A percentile compares a stretch with the other conserved stretches of the same genome.
phyloP scores from a whole-genome alignment of 2,113 vertebrate genomes.

The Myiagra hebetior region DNA sequence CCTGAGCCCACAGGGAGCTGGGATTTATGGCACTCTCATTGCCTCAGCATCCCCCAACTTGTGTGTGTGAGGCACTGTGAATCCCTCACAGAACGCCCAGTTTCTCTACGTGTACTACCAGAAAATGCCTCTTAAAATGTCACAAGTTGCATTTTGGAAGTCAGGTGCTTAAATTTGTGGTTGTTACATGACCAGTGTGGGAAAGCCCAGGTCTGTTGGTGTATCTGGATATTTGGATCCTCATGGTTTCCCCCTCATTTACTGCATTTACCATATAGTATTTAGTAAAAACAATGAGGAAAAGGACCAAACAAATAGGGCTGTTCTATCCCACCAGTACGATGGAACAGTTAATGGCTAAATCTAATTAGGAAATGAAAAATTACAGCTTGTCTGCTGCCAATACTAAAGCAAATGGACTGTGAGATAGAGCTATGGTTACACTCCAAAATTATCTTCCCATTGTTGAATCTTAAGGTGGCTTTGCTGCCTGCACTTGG shows the following conservation, averaged over 20 bases:
- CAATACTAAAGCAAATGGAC: constrained; percentile 72
- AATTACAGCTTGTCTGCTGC: constrained; percentile 66
- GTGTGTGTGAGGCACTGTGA: not conserved
- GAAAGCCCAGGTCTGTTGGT: not conserved
- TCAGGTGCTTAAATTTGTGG: not conserved
- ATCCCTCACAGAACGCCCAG: not conserved
- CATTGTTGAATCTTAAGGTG: constrained; percentile 64
- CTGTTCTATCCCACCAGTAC: constrained; percentile 22
- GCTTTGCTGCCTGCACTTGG: constrained; percentile 66
- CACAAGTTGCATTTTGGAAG: not conserved
- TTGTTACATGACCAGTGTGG: not conserved
- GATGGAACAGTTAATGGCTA: constrained; percentile 72
- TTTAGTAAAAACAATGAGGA: constrained; percentile 15
- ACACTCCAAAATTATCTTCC: constrained; percentile 58
- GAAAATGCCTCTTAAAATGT: not conserved
- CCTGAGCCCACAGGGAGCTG: not conserved
- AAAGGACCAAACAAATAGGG: constrained; percentile 1
- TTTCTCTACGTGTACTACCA: accelerated
- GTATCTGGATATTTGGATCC: not conserved
- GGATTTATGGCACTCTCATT: not conserved
- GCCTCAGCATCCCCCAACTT: accelerated
- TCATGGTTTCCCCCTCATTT: not conserved
- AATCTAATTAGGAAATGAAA: constrained; percentile 78
- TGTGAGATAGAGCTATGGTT: constrained; percentile 67
- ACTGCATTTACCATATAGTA: not conserved